A percentile compares a stretch with the other conserved stretches of the same genome.
Conservation (phyloP, 2,888 invertebrate species). For the Isotomurus palustris region DNA sequence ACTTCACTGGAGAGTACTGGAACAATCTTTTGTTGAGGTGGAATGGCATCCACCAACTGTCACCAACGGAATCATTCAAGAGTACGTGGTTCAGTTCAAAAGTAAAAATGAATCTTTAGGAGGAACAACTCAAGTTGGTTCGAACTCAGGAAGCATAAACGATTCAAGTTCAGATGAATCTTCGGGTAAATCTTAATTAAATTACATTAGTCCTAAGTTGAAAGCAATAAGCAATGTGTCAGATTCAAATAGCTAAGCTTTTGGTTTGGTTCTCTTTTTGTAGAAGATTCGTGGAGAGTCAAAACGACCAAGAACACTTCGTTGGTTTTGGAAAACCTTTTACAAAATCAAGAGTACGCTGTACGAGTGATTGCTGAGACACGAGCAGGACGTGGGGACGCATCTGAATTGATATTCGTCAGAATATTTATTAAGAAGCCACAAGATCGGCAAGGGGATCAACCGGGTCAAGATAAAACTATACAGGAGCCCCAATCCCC, state of each 20-base stretch:
- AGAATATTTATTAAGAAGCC: slow-evolving; percentile 27
- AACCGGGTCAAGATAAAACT: neutral
- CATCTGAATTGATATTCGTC: slow-evolving; percentile 23
- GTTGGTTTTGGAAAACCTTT: slow-evolving; percentile 30
- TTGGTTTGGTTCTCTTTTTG: too few relatives aligned
- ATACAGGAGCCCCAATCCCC: slow-evolving; percentile 8
- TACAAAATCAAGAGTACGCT: slow-evolving; percentile 27
- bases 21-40: slow-evolving; percentile 31
- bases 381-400: slow-evolving; percentile 34
- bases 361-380: slow-evolving; percentile 41
- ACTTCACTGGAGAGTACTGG: slow-evolving; percentile 35
- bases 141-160: too few relatives aligned
- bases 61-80: slow-evolving; percentile 35
- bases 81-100: slow-evolving; percentile 40
- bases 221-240: too few relatives aligned
- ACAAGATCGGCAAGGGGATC: neutral
- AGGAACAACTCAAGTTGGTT: too few relatives aligned
- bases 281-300: slow-evolving; percentile 20
- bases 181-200: too few relatives aligned
- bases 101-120: slow-evolving; percentile 15
- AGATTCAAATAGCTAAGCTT: too few relatives aligned
- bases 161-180: too few relatives aligned
- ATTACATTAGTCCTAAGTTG: too few relatives aligned
- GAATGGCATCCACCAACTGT: slow-evolving; percentile 32
- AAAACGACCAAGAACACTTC: slow-evolving; percentile 34